Conservation (phyloP, 2,888 invertebrate genomes). For the Anticlea derivata region DNA sequence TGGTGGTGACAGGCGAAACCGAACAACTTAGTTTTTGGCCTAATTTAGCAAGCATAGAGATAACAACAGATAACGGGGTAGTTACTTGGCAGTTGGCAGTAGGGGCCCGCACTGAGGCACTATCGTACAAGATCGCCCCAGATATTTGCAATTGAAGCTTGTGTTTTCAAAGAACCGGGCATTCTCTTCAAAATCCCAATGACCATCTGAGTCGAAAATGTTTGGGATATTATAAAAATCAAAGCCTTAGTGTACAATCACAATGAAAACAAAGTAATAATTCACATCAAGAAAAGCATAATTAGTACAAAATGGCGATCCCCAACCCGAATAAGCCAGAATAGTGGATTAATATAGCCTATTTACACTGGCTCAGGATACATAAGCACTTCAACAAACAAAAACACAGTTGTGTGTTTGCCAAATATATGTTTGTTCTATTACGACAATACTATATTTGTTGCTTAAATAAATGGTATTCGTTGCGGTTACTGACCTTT, state of each 20-base stretch:
- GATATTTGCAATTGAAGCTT: no score
- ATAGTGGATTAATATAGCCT: not conserved
- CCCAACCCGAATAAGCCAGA: not conserved
- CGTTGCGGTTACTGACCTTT: slow-evolving; percentile 3
- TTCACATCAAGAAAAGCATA: no score
- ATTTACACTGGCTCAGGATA: no score
- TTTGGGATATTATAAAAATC: no score
- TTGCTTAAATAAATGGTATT: slow-evolving; percentile 7
- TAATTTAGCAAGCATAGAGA: slow-evolving; percentile 16
- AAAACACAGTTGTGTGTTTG: not conserved
- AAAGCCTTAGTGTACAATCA: no score
- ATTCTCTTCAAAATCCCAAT: no score
- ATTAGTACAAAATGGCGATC: no score
- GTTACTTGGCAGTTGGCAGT: slow-evolving; percentile 10
- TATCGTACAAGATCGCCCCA: no score
- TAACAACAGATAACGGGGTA: not conserved
- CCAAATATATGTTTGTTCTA: not conserved
- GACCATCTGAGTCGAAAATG: no score
- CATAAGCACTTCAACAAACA: slow-evolving; percentile 1
- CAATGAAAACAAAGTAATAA: no score
- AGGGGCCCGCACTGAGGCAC: not conserved
- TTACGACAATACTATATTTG: not conserved
- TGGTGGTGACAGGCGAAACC: slow-evolving; percentile 12
- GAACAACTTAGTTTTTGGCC: slow-evolving; percentile 14
- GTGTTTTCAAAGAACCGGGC: no score